Conservation (phyloP, 2,113 vertebrate species). For the Rhegmatorhina hoffmannsi region DNA sequence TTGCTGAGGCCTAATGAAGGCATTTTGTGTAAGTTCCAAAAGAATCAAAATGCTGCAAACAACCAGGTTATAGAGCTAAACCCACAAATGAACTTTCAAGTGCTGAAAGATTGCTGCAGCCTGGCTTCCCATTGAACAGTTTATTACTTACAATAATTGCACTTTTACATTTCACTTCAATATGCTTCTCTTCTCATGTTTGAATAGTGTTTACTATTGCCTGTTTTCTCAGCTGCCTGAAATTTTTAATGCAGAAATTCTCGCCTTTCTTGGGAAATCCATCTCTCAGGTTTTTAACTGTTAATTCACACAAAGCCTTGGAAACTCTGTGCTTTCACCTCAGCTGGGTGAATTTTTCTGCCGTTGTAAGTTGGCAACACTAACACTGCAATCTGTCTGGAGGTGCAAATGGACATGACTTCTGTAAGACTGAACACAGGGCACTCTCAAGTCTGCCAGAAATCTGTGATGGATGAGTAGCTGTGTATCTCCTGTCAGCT, state of each 20-base stretch:
- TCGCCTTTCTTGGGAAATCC: neutral
- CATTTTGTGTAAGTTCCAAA: neutral
- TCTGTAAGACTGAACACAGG: neutral
- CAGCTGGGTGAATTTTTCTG: neutral
- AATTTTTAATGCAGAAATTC: neutral
- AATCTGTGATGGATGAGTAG: neutral
- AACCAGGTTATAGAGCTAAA: neutral
- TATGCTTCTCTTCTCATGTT: neutral
- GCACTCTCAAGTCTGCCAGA: neutral
- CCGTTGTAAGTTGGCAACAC: neutral
- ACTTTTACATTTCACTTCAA: neutral
- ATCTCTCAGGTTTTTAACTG: neutral
- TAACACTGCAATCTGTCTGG: neutral
- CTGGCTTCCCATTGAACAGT: neutral
- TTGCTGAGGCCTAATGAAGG: neutral
- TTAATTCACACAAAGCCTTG: neutral
- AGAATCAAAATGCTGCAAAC: neutral
- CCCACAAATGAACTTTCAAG: neutral
- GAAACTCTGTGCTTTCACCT: neutral
- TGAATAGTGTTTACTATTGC: neutral
- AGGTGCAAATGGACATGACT: neutral
- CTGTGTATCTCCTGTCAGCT: neutral
- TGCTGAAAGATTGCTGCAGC: neutral
- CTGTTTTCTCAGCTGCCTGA: neutral
- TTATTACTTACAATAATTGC: neutral